These are phyloP conservation scores for Rapana venosa DNA, from an alignment of 2,888 invertebrate species.

Conservation along the genomic window DNA sequence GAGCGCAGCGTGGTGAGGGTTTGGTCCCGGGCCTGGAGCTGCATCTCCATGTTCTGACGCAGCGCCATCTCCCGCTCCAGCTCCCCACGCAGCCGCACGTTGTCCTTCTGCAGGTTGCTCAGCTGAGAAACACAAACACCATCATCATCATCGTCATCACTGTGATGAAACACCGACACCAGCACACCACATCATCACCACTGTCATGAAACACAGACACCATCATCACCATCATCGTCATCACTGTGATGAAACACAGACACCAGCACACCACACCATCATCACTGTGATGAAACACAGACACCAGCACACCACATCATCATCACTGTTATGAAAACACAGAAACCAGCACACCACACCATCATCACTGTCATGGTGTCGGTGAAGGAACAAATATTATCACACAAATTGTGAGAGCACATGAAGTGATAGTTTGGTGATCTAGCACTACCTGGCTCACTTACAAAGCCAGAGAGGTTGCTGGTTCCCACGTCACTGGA, in stretches of 20 bases:
- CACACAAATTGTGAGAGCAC: no score
- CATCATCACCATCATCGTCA: no score
- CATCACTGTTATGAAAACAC: not conserved
- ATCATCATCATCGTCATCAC: not conserved
- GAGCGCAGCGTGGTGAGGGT: constrained; percentile 68
- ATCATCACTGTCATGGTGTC: no score
- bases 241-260: no score
- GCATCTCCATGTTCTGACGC: constrained; percentile 73
- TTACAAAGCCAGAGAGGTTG: no score
- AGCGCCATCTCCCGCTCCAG: constrained; percentile 72
- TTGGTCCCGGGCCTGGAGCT: constrained; percentile 75
- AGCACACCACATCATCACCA: not conserved
- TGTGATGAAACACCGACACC: not conserved
- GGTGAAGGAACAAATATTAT: no score
- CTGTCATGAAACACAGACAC: not conserved
- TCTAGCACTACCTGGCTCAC: no score
- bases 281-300: not conserved
- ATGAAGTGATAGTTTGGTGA: no score
- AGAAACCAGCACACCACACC: no score
- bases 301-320: not conserved
- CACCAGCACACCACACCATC: not conserved
- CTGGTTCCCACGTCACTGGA: no score
- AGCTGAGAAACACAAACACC: constrained; percentile 58
- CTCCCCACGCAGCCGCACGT: constrained; percentile 70
- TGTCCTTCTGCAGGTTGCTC: constrained; percentile 74